phyloP scores from a whole-genome alignment of 2,888 invertebrate genomes.

The Homarus gammarus region DNA sequence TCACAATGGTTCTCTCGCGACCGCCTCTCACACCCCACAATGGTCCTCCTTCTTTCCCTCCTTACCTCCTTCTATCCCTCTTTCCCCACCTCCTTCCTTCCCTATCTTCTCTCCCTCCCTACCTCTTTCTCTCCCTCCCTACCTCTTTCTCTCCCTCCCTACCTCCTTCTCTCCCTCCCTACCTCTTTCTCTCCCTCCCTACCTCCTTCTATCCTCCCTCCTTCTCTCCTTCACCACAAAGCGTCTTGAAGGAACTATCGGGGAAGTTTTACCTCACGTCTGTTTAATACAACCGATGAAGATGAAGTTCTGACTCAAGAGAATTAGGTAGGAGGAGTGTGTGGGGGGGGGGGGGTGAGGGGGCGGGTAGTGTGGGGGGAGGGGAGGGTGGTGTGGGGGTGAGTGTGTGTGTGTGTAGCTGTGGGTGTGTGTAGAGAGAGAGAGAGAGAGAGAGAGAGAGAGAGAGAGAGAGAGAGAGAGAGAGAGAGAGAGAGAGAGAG shows the following conservation, averaged over 20 bases:
- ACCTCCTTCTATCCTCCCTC: constrained; percentile 2
- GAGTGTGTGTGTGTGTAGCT: too few relatives aligned
- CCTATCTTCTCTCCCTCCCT: too few relatives aligned
- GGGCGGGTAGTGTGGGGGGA: not conserved
- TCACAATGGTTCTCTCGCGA: constrained; percentile 11
- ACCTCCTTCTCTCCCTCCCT: not conserved
- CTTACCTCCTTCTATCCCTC: too few relatives aligned
- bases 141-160: not conserved
- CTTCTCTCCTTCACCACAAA: constrained; percentile 26
- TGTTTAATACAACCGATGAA: not conserved
- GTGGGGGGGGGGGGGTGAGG: not conserved
- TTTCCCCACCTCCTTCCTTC: too few relatives aligned
- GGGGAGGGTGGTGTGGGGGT: not conserved
- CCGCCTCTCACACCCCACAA: constrained; percentile 30
- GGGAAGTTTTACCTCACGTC: constrained; percentile 8
- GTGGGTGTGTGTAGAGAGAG: not conserved
- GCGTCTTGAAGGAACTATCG: constrained; percentile 19
- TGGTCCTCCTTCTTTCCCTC: too few relatives aligned
- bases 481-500: constrained; percentile 36
- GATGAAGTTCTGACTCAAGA: constrained; percentile 38
- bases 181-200: not conserved
- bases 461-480: constrained; percentile 31
- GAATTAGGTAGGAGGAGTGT: not conserved
- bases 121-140: too few relatives aligned
- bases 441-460: constrained; percentile 32